A percentile compares a stretch with the other conserved stretches of the same genome.
Evolutionary conservation across 2,888 invertebrate genomes (phyloP).

Genomic region (Leptura quadrifasciata): DNA sequence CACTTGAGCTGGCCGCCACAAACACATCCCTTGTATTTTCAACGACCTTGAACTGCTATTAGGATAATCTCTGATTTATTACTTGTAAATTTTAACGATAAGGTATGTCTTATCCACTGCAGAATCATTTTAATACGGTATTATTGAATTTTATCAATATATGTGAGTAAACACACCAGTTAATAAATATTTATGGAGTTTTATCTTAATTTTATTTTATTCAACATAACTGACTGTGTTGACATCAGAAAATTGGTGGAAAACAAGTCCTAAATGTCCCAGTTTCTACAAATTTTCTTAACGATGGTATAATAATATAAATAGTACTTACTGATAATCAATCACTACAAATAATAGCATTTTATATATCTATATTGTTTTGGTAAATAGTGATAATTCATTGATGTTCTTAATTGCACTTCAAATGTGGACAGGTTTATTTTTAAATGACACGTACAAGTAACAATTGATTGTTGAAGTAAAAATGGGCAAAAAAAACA

Average conservation of each 20-base stretch:
- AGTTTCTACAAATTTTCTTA: background rate
- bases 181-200: background rate
- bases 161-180: background rate
- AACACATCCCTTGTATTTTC: no score
- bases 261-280: background rate
- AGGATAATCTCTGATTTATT: background rate
- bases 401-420: no score
- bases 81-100: background rate
- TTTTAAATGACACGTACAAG: no score
- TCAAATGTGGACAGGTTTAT: no score
- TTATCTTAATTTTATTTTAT: background rate
- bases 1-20: no score
- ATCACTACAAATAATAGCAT: no score
- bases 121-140: background rate
- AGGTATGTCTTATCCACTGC: background rate
- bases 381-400: no score
- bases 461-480: no score
- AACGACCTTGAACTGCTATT: background rate
- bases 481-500: no score
- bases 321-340: no score
- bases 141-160: background rate
- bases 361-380: no score
- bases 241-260: background rate
- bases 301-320: no score
- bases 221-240: background rate